Conservation (phyloP, 2,113 vertebrate species). For the Gambusia affinis region DNA sequence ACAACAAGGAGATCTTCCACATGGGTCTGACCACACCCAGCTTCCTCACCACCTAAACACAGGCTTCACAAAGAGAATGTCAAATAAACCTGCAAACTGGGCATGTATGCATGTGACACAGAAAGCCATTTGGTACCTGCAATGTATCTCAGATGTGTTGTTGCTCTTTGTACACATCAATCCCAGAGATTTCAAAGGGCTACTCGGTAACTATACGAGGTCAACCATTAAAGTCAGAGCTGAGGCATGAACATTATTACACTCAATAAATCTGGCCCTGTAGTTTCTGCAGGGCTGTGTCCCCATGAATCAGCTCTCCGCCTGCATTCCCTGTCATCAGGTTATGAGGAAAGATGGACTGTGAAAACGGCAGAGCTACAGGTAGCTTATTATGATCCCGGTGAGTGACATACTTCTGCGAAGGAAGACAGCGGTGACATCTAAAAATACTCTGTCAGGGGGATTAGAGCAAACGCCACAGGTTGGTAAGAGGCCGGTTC, state of each 20-base stretch:
- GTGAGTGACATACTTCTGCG: conserved; percentile 44
- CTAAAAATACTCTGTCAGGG: conserved; percentile 46
- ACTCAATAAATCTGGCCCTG: conserved; percentile 10
- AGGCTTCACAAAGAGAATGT: neutral
- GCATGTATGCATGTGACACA: neutral
- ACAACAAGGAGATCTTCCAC: conserved; percentile 21
- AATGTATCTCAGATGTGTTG: neutral
- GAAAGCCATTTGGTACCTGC: conserved; percentile 24
- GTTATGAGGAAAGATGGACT: neutral
- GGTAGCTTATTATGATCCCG: conserved; percentile 6
- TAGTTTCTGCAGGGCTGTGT: neutral
- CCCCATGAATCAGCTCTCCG: conserved; percentile 3
- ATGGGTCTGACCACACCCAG: conserved; percentile 51
- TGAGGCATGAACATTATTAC: neutral
- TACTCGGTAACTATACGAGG: neutral
- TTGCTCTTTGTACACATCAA: neutral
- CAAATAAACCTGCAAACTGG: neutral
- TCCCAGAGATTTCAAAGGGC: neutral
- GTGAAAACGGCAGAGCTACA: conserved; percentile 9
- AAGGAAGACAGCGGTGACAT: neutral
- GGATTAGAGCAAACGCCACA: neutral
- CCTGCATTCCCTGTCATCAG: conserved; percentile 4
- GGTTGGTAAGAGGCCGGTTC: neutral
- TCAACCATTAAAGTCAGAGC: neutral
- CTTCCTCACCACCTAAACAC: neutral